These are phyloP conservation scores for Balearica regulorum DNA, from an alignment of 2,797 vertebrate genomes.

Conservation along the genomic window DNA sequence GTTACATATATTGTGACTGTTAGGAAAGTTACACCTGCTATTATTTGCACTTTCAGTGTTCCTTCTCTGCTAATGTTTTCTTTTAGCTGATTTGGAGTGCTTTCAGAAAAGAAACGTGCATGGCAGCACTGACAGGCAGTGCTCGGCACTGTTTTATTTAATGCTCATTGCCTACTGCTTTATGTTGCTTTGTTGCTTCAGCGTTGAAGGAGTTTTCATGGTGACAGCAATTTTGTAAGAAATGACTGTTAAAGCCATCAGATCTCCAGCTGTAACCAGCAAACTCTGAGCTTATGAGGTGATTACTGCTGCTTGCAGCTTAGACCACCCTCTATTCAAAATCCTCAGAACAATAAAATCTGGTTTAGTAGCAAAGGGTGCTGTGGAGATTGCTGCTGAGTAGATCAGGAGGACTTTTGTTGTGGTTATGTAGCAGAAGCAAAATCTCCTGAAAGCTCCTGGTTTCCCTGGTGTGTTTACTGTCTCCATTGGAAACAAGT, in stretches of 20 bases:
- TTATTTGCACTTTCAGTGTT: neutral
- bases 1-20: neutral
- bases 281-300: neutral
- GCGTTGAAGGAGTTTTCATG: neutral
- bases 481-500: conserved; percentile 58
- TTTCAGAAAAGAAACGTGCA: neutral
- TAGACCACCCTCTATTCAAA: neutral
- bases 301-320: neutral
- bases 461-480: conserved; percentile 53
- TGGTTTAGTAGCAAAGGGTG: neutral
- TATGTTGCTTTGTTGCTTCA: neutral
- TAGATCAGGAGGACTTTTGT: neutral
- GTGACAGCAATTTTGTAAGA: neutral
- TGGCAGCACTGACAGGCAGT: neutral
- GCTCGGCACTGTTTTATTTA: neutral
- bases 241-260: neutral
- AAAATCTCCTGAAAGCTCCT: conserved; percentile 20
- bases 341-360: neutral
- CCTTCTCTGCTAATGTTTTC: neutral
- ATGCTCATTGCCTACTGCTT: neutral
- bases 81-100: neutral
- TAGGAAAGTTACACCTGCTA: neutral
- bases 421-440: conserved; percentile 27
- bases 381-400: neutral
- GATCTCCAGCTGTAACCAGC: neutral